These are phyloP conservation scores for Parthenolecanium corni DNA, from an alignment of 2,888 invertebrate genomes.

Conservation along the genomic window DNA sequence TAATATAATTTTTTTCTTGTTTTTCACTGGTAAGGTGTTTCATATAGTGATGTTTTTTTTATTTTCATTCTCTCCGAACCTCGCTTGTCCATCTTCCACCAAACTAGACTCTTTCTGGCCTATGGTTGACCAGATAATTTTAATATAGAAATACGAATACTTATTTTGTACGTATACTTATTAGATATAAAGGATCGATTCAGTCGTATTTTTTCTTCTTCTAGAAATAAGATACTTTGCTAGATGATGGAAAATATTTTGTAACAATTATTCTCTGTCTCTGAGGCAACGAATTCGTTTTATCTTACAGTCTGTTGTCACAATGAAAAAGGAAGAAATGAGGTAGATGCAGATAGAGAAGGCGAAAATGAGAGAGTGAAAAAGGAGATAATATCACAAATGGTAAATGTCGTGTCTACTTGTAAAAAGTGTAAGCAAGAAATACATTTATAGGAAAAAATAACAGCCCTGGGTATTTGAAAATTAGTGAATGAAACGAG, in stretches of 20 bases:
- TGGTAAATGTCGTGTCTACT: too few relatives aligned
- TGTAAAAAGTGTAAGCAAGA: too few relatives aligned
- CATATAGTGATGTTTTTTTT: too few relatives aligned
- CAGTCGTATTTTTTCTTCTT: neutral
- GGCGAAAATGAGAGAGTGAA: neutral
- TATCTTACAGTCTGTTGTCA: constrained; percentile 12
- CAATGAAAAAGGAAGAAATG: constrained; percentile 11
- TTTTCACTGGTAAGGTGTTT: too few relatives aligned
- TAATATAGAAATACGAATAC: neutral
- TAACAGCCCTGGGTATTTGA: too few relatives aligned
- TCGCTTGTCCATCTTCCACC: too few relatives aligned
- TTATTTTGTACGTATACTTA: neutral
- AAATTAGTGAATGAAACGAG: too few relatives aligned
- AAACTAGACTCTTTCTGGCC: too few relatives aligned
- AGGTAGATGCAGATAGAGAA: neutral
- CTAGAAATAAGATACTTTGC: constrained; percentile 27
- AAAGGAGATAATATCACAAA: too few relatives aligned
- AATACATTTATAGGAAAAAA: too few relatives aligned
- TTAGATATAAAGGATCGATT: constrained; percentile 5
- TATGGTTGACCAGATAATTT: neutral
- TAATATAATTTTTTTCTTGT: too few relatives aligned
- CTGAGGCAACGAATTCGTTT: constrained; percentile 18
- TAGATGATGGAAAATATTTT: constrained; percentile 27
- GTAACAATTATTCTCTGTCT: constrained; percentile 27
- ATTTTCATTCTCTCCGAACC: too few relatives aligned